phyloP scores from a whole-genome alignment of 35 echinoderm and acorn worm genomes.

The Diadema setosum region DNA sequence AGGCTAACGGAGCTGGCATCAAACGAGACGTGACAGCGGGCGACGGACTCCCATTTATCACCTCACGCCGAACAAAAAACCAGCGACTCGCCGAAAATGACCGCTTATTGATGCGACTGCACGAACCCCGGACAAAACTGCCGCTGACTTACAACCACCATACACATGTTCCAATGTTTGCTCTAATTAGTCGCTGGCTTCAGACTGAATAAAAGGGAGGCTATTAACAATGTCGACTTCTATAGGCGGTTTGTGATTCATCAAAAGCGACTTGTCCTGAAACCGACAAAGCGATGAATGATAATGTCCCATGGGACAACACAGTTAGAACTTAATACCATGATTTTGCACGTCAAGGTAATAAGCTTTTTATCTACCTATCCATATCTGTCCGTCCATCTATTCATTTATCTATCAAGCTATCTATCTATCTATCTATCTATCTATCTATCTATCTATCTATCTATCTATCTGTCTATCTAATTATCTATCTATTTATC shows the following conservation, averaged over 20 bases:
- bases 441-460: too few relatives aligned
- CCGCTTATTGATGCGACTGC: neutral
- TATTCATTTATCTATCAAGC: too few relatives aligned
- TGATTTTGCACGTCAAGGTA: too few relatives aligned
- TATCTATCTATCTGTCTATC: too few relatives aligned
- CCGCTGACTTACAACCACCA: constrained; percentile 3
- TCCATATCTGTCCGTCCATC: too few relatives aligned
- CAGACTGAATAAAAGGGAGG: neutral
- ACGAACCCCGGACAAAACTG: neutral
- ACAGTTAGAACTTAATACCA: too few relatives aligned
- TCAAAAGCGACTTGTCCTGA: too few relatives aligned
- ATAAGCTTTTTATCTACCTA: too few relatives aligned
- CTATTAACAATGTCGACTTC: neutral
- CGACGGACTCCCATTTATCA: neutral
- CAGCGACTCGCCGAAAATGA: neutral
- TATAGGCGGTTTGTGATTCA: neutral
- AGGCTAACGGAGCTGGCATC: neutral
- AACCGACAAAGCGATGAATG: too few relatives aligned
- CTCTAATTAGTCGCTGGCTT: constrained; percentile 10
- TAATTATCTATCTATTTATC: too few relatives aligned
- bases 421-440: too few relatives aligned
- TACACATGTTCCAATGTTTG: constrained; percentile 11
- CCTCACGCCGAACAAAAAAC: neutral
- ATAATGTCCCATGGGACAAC: too few relatives aligned
- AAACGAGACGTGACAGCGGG: neutral